Base-by-base conservation (phyloP, 2,113 vertebrate species). In the Cynocephalus volans region DNA sequence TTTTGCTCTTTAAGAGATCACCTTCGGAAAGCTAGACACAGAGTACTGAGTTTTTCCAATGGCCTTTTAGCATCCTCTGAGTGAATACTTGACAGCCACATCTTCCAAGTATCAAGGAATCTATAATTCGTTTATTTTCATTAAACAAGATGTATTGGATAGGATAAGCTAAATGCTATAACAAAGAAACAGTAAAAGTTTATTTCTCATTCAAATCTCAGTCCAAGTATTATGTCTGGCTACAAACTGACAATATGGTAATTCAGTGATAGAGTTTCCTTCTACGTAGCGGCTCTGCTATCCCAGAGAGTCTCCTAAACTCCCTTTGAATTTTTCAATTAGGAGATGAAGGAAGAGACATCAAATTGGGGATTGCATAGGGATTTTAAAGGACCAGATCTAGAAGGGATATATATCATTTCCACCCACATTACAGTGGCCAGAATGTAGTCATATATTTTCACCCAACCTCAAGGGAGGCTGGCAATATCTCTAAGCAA, bases 241-340 rank as follows among this genome's bases (percentile, higher is more conserved):
- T 75, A 48, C 4, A 54, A 67, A 14, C 8, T 81, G 19, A 87
- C 24, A 28, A 50, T 48, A 56, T 81, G 2, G 1, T 48, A 67
- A 87, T 41, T 79, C 21, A 73, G 18, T 6, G 19, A n/a, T 17
- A 90, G 11, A 54, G 23, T 2, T 48, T 48, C 9, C 8, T 82
- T 81, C 54, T 33, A n/a, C 8, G 24, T 1, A 23, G 21, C 50
- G 24, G 6, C 5, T 82, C 54, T 70, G 33, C 13, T 62, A 14
- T 62, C 23, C 65, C 6, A 3, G 23, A 3, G 23, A 56, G 52
- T 64, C 17, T 82, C 23, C 3, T 80, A 54, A 69, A 41, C 1
- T 93, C 11, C 12, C 8, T 88, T 54, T 82, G 64, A 88, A 77
- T 56, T 76, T 88, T 94, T 33, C 41, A 81, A n/a, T n/a, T 81